Percentiles rank a stretch among this genome's conserved stretches.
Evolutionary conservation across 2,888 invertebrate genomes (phyloP).

Genomic region (Pseudeuparius sepicola): DNA sequence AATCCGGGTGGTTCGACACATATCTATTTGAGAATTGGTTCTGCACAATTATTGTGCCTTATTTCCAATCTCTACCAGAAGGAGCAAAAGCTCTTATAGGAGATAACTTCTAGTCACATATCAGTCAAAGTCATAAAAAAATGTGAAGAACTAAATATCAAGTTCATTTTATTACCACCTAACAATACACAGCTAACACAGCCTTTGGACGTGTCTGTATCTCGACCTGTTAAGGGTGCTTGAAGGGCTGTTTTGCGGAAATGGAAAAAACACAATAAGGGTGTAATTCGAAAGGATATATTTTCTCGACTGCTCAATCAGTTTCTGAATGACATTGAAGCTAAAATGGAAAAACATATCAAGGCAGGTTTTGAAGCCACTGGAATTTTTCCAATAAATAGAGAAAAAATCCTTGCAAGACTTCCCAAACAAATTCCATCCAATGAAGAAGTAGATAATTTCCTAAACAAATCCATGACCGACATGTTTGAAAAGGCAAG

Average conservation of each 20-base stretch:
- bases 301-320: conserved; percentile 13
- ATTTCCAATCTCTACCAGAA: conserved; percentile 6
- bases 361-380: conserved; percentile 12
- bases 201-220: conserved; percentile 11
- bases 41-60: neutral
- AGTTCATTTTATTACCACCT: conserved; percentile 7
- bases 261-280: conserved; percentile 12
- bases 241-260: conserved; percentile 9
- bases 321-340: too few relatives aligned
- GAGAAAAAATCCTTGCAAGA: too few relatives aligned
- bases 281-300: conserved; percentile 15
- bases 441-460: too few relatives aligned
- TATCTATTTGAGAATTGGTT: conserved; percentile 5
- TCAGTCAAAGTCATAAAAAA: too few relatives aligned
- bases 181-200: conserved; percentile 7
- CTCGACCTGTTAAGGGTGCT: conserved; percentile 9
- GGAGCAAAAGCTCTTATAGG: conserved; percentile 13
- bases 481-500: too few relatives aligned
- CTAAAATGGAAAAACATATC: conserved; percentile 9
- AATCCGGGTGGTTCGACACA: too few relatives aligned
- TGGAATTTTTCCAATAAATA: too few relatives aligned
- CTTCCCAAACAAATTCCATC: too few relatives aligned
- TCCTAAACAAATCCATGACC: too few relatives aligned
- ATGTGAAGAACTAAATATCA: conserved; percentile 6
- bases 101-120: too few relatives aligned